Conservation (phyloP, 2,888 invertebrate species). For the Tipula unca region DNA sequence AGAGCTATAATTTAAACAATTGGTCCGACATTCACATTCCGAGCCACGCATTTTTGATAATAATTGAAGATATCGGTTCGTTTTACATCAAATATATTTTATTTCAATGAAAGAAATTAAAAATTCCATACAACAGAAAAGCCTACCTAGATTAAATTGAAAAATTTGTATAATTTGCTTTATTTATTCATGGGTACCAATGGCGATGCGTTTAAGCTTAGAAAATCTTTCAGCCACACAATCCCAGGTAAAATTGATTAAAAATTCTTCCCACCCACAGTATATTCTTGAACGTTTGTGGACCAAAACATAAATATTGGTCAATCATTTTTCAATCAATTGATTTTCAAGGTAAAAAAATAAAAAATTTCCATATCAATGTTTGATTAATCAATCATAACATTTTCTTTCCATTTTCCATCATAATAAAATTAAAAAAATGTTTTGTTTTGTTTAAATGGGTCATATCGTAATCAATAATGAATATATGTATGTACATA, state of each 20-base stretch:
- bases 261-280: not conserved
- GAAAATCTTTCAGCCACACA: not conserved
- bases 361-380: not conserved
- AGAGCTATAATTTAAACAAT: no score
- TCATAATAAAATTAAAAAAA: not conserved
- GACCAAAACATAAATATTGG: not conserved
- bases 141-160: no score
- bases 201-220: not conserved
- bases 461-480: slow-evolving; percentile 8
- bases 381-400: not conserved
- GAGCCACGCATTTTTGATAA: no score
- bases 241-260: not conserved
- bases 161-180: no score
- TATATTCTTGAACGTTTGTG: not conserved
- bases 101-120: no score
- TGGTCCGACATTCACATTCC: no score
- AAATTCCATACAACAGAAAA: no score
- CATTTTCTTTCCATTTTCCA: not conserved
- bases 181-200: no score
- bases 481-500: not conserved
- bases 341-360: not conserved
- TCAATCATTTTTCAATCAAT: not conserved
- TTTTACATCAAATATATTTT: no score
- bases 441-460: not conserved
- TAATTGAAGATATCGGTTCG: no score